Percentiles rank a stretch among this genome's conserved stretches.
Evolutionary conservation across 2,888 invertebrate species (phyloP).

Genomic region (Cybosia mesomella): DNA sequence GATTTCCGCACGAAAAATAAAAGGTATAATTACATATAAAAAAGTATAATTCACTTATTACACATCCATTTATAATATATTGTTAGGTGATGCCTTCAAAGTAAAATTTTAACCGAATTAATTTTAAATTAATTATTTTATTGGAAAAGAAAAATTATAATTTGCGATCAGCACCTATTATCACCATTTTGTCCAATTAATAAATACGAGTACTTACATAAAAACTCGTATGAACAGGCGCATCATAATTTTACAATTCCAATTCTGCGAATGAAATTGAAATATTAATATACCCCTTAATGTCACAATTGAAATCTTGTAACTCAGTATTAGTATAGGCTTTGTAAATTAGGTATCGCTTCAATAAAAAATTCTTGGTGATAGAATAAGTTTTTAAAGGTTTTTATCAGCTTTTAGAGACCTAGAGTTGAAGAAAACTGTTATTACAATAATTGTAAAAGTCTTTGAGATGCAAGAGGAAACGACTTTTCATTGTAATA

Average conservation of each 20-base stretch:
- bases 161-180: neutral
- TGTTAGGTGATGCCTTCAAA: too few relatives aligned
- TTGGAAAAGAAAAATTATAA: neutral
- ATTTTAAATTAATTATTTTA: neutral
- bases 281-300: neutral
- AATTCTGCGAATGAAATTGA: neutral
- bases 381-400: neutral
- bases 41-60: too few relatives aligned
- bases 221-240: too few relatives aligned
- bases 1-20: too few relatives aligned
- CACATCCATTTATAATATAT: too few relatives aligned
- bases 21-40: too few relatives aligned
- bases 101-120: neutral
- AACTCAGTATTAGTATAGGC: neutral
- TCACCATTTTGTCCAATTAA: too few relatives aligned
- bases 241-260: neutral
- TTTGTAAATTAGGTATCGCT: neutral
- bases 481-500: too few relatives aligned
- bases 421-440: neutral
- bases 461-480: too few relatives aligned
- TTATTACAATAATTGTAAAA: too few relatives aligned
- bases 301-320: neutral
- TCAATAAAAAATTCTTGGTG: neutral
- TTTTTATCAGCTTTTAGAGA: neutral
- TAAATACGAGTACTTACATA: neutral